Base-by-base conservation (phyloP, 2,797 vertebrate species). In the Cyclura pinguis region DNA sequence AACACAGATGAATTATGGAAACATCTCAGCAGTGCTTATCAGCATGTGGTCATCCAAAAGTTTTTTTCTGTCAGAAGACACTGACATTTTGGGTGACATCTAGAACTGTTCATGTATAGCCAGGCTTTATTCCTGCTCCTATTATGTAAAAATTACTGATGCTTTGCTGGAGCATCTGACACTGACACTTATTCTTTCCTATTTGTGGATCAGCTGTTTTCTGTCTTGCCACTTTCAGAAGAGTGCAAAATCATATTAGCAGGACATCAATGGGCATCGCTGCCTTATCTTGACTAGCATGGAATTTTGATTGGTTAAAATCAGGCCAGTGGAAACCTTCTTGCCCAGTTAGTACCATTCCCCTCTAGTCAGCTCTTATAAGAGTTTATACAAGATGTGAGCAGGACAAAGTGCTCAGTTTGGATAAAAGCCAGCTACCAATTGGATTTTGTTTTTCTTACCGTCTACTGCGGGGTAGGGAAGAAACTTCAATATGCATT, bases 71-170 rank as follows among this genome's bases (percentile, higher is more conserved):
- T 52, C 80, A 57, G 52, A 6, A 73, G 67, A 22, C 38, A 27
- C 47, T 82, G 78, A 82, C n/a, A 80, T 72, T 88, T 57, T 38
- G 50, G 42, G 50, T 82, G 80, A 88, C 67, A 74, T 32, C 87
- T 18, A 12, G 29, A n/a, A 22, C 73, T 88, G 52, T 22, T 50
- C 20, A 27, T 55, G 62, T n/a, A 80, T 81, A 35, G 42, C 22
- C 24, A 57, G 27, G 38, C 22, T 82, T 0, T 14, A 64, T 83
- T 83, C 22, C 57, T 81, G 16, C 32, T 80, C 29, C 59, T 35
- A 29, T 81, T 38, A 72, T 72, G 80, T 67, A 73, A 88, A 73
- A 73, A 59, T 73, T 73, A 52, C 22, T 27, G 29, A 29, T 6
- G 3, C 27, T 74, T 82, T 83, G 80, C 67, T 32, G 18, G 52